Base-by-base conservation (phyloP, 2,888 invertebrate species). In the Drosophila infuscata region DNA sequence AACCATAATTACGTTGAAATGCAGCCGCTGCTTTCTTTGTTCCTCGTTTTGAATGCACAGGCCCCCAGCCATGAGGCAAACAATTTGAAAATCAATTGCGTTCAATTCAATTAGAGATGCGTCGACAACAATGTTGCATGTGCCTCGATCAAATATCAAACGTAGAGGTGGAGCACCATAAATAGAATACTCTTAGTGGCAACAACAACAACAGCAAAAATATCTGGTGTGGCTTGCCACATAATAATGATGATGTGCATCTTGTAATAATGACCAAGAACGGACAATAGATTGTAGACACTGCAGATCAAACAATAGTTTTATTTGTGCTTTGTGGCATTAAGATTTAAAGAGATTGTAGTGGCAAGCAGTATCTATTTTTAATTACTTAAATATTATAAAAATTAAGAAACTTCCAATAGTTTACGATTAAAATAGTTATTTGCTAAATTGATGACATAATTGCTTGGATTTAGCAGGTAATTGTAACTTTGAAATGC, bases 31-130 rank as follows among this genome's bases (percentile, higher is more conserved):
- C 38, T 30, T 33, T 76, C 65, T 61, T 65, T 69, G 63, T 74
- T 60, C 41, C 41, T 30, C 46, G 46, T 52, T 68, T 59, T 36
- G 49, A 56, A 56, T 62, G 35, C 54, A 58, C 32, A 57, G 20
- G n/a, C 43, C 41, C 5, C 20, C 5, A 36, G 35, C 20, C 51
- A 58, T 43, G 56, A 54, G 41, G 41, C 64, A 62, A 74, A 73
- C 74, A 76, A 76, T 76, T 84, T 64, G 38, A 74, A 85, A 83
- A 87, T 81, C 83, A 86, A 82, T 78, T 82, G 81, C 77, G 82
- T 74, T 74, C 71, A 69, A 76, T 81, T 79, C 83, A 88, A 88
- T 87, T 84, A 83, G 74, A 68, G 64, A 70, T 69, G 72, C 78
- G 65, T 67, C 35, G 48, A 62, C 75, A 69, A 74, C 68, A 79